These are phyloP conservation scores for Carcinoscorpius rotundicauda DNA, from an alignment of 1,140 invertebrate genomes.

Conservation along the genomic window DNA sequence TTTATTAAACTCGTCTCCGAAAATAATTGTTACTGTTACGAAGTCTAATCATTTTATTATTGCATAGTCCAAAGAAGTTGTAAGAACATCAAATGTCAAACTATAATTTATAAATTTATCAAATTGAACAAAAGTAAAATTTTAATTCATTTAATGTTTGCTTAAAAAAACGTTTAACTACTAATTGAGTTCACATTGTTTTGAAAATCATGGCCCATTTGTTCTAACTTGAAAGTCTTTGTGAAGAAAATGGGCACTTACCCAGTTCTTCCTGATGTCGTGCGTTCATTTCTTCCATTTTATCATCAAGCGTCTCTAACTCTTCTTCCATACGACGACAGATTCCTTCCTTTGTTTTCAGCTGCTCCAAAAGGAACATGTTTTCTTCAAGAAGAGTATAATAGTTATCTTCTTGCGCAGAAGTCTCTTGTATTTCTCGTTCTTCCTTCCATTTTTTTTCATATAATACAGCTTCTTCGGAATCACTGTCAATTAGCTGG, in stretches of 20 bases:
- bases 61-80: no score
- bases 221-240: slow-evolving; percentile 27
- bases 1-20: no score
- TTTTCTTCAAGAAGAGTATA: slow-evolving; percentile 38
- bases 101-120: no score
- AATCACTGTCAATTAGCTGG: neutral
- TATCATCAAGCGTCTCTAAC: slow-evolving; percentile 33
- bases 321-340: slow-evolving; percentile 33
- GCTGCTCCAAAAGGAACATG: slow-evolving; percentile 35
- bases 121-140: no score
- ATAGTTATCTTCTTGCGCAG: slow-evolving; percentile 16
- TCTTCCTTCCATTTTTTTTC: neutral
- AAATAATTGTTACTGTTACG: no score
- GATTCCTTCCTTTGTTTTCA: slow-evolving; percentile 37
- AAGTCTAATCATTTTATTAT: no score
- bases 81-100: no score
- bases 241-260: slow-evolving; percentile 23
- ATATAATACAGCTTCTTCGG: neutral
- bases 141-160: no score
- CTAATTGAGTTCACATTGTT: no score
- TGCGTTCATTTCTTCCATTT: slow-evolving; percentile 29
- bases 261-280: slow-evolving; percentile 31
- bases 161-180: no score
- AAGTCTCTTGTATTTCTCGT: neutral
- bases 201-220: no score